Evolutionary conservation across 2,113 vertebrate species (phyloP).

Genomic region (Etheostoma cragini): DNA sequence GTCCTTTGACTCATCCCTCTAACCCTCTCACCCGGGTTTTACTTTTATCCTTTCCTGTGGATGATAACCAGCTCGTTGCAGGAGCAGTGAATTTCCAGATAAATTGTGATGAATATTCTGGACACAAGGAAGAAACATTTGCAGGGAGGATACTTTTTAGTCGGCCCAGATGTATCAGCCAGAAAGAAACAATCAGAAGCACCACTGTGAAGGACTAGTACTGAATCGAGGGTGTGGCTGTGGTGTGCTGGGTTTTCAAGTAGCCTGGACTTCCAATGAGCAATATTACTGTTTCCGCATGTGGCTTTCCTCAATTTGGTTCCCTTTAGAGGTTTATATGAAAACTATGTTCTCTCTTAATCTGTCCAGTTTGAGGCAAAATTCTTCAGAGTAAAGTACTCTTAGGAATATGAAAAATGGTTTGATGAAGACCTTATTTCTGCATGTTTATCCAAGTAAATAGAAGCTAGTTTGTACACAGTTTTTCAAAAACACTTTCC

Average conservation of each 20-base stretch:
- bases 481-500: neutral
- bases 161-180: conserved; percentile 50
- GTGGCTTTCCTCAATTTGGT: conserved; percentile 24
- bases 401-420: neutral
- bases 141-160: conserved; percentile 63
- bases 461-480: neutral
- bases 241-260: conserved; percentile 47
- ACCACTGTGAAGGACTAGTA: conserved; percentile 37
- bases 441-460: neutral
- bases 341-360: neutral
- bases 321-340: neutral
- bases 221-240: conserved; percentile 57
- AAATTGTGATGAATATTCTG: conserved; percentile 55
- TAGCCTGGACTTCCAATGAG: conserved; percentile 46
- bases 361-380: conserved; percentile 8
- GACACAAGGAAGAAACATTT: conserved; percentile 56
- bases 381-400: neutral
- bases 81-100: conserved; percentile 24
- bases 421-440: neutral
- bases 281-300: conserved; percentile 32
- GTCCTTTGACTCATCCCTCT: conserved; percentile 51
- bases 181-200: conserved; percentile 46
- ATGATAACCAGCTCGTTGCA: neutral
- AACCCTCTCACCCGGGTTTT: conserved; percentile 24
- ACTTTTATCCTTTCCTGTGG: neutral